Conservation (phyloP, 2,797 vertebrate genomes). For the Anguilla anguilla region DNA sequence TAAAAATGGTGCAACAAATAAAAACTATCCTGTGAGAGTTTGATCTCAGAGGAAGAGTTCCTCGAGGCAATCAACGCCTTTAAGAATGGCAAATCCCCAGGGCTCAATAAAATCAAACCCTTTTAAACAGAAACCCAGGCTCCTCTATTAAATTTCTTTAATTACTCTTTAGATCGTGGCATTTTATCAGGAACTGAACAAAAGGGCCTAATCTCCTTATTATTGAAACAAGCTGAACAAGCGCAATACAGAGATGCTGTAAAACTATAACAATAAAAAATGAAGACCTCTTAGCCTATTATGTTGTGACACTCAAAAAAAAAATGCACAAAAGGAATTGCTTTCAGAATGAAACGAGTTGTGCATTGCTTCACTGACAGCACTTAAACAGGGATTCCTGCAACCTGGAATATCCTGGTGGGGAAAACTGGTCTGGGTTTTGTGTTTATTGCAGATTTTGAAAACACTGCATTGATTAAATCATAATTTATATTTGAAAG, state of each 20-base stretch:
- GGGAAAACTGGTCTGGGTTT: not conserved
- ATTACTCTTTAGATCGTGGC: not conserved
- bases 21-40: not conserved
- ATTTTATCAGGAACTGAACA: not conserved
- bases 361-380: not conserved
- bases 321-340: not conserved
- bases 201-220: not conserved
- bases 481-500: not conserved
- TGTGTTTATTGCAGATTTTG: not conserved
- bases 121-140: not conserved
- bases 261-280: not conserved
- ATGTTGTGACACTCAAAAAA: not conserved
- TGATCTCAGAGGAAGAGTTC: not conserved
- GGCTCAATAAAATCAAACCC: not conserved
- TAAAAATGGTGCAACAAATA: not conserved
- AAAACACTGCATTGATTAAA: not conserved
- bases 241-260: not conserved
- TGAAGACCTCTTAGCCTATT: not conserved
- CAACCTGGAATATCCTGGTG: not conserved
- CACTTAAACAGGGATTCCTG: not conserved
- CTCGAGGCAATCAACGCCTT: not conserved
- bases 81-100: not conserved
- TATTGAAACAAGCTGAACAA: not conserved
- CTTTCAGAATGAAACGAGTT: not conserved
- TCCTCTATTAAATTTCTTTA: not conserved